These are phyloP conservation scores for Picus viridis DNA, from an alignment of 2,797 vertebrate genomes.

Conservation along the genomic window DNA sequence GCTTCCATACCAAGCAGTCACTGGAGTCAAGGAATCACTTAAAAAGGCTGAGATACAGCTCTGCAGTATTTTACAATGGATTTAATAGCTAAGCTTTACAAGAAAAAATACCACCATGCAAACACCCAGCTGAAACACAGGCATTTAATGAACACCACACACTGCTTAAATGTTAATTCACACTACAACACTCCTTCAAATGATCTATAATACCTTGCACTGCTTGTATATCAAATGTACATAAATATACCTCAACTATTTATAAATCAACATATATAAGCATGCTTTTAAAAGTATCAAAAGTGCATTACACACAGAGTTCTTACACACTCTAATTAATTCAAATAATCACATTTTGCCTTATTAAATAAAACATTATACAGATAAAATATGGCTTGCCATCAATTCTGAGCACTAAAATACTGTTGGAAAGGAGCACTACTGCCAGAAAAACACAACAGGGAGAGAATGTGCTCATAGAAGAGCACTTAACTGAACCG, in stretches of 20 bases:
- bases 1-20: conserved; percentile 19
- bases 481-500: conserved; percentile 38
- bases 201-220: conserved; percentile 28
- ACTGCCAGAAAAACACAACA: conserved; percentile 1
- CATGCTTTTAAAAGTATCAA: conserved; percentile 49
- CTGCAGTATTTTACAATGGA: conserved; percentile 37
- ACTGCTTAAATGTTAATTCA: conserved; percentile 43
- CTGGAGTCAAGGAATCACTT: conserved; percentile 44
- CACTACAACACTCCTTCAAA: conserved; percentile 40
- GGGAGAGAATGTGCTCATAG: neutral
- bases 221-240: conserved; percentile 56
- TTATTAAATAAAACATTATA: conserved; percentile 64
- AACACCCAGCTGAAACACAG: neutral
- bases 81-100: conserved; percentile 40
- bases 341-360: conserved; percentile 59
- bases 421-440: neutral
- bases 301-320: conserved; percentile 43
- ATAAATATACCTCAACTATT: conserved; percentile 64
- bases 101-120: conserved; percentile 23
- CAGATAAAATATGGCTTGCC: conserved; percentile 53
- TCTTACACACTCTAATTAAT: conserved; percentile 63
- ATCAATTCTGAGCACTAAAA: conserved; percentile 45
- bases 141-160: conserved; percentile 29
- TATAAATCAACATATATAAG: conserved; percentile 56
- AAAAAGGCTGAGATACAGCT: conserved; percentile 29